phyloP scores from a whole-genome alignment of 2,888 invertebrate species.

The Phaonia tiefii region DNA sequence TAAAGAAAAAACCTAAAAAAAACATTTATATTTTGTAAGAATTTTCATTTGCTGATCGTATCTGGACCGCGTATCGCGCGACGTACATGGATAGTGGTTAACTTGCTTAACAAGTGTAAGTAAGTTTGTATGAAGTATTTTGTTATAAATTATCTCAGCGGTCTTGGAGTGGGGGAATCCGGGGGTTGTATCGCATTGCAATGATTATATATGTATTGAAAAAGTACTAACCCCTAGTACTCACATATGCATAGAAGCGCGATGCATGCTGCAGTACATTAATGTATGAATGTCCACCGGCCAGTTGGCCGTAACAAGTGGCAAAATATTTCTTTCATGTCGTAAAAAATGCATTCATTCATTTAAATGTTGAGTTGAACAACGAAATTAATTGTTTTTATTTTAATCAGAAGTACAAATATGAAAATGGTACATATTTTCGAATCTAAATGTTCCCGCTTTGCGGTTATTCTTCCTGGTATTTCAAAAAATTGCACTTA shows the following conservation, averaged over 20 bases:
- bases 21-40: neutral
- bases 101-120: too few relatives aligned
- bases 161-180: neutral
- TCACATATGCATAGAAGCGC: too few relatives aligned
- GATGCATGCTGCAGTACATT: too few relatives aligned
- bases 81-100: neutral
- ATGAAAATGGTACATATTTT: too few relatives aligned
- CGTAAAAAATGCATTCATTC: neutral
- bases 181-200: constrained; percentile 26
- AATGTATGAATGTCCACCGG: neutral
- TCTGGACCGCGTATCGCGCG: too few relatives aligned
- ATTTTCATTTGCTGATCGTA: too few relatives aligned
- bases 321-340: neutral
- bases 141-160: neutral
- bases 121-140: too few relatives aligned
- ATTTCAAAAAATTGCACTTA: too few relatives aligned
- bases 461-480: too few relatives aligned
- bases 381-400: constrained; percentile 9
- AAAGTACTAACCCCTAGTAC: neutral
- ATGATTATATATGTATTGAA: constrained; percentile 10
- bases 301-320: constrained; percentile 34
- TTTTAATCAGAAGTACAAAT: neutral
- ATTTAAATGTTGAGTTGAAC: neutral
- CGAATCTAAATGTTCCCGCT: too few relatives aligned
- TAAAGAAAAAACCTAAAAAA: too few relatives aligned